Base-by-base conservation (phyloP, 2,113 vertebrate species). In the Neofelis nebulosa region DNA sequence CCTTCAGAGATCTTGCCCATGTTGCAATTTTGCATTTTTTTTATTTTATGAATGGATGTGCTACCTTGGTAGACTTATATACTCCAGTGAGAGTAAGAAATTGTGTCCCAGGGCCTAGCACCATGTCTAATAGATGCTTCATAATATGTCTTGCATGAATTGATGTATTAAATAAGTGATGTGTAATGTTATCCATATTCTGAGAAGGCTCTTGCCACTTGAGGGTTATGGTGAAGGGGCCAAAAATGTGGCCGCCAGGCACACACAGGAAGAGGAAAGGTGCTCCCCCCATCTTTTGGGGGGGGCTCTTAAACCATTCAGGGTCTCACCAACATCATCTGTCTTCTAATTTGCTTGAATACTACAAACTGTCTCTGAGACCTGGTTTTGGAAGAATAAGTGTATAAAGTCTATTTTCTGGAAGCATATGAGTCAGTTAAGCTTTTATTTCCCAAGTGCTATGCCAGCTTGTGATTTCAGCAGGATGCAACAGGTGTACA, bases 401-500 rank as follows among this genome's bases (percentile, higher is more conserved):
- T 29, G 11, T 73, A 89, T 93, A 55, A 89, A 97, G 82, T 96
- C 89, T 92, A 91, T 94, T 98, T 97, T 94, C 82, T 23, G 97
- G 89, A 94, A 97, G 68, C 36, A 93, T 89, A 83, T 63, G 96
- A 97, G 80, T 97, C 95, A 91, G 50, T 98, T 96, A 94, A 48
- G 19, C 95, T 96, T 98, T 98, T 95, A 97, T 97, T 98, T 95
- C 94, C 73, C 83, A 50, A 97, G 82, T 96, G 68, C 69, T 96
- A 41, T 55, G 95, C 95, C 71, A 96, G 97, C 96, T 97, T 98
- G 61, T 95, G 95, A 78, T 98, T 98, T 97, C 95, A 96, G 97
- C 95, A 90, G 97, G 87, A 74, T 92, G 94, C 96, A 98, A 93
- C 98, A 98, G 97, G 98, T 98, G 98, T 95, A 25, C 85, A 1